phyloP scores from a whole-genome alignment of 2,888 invertebrate species.

The Polydrusus pterygomalis region DNA sequence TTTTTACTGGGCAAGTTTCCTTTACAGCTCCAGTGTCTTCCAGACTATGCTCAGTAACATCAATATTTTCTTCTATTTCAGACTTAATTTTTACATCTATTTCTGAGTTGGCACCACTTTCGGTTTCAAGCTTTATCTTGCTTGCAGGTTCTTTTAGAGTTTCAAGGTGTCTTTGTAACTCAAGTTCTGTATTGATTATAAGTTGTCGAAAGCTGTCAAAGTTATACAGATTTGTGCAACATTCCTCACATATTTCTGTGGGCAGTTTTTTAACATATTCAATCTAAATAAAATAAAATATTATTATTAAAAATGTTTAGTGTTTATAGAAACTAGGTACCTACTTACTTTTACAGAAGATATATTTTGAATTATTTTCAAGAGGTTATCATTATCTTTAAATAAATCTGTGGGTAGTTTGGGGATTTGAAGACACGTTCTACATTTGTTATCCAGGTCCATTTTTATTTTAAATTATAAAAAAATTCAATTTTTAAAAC shows the following conservation, averaged over 20 bases:
- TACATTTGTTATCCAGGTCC: background rate
- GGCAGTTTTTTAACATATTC: too few relatives aligned
- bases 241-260: background rate
- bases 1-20: too few relatives aligned
- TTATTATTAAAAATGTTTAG: too few relatives aligned
- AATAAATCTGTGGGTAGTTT: slow-evolving; percentile 1
- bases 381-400: slow-evolving; percentile 1
- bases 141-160: slow-evolving; percentile 41
- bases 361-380: slow-evolving; percentile 62
- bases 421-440: slow-evolving; percentile 5
- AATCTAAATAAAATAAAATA: too few relatives aligned
- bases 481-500: too few relatives aligned
- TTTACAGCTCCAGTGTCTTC: too few relatives aligned
- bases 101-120: too few relatives aligned
- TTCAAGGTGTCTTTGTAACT: background rate
- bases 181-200: background rate
- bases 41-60: too few relatives aligned
- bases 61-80: too few relatives aligned
- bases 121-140: too few relatives aligned
- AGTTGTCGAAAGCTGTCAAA: background rate
- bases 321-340: background rate
- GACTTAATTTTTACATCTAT: too few relatives aligned
- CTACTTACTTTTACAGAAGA: slow-evolving; percentile 61
- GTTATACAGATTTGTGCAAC: background rate
- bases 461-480: background rate